Conservation (phyloP, 2,888 invertebrate species). For the Thyatira batis region DNA sequence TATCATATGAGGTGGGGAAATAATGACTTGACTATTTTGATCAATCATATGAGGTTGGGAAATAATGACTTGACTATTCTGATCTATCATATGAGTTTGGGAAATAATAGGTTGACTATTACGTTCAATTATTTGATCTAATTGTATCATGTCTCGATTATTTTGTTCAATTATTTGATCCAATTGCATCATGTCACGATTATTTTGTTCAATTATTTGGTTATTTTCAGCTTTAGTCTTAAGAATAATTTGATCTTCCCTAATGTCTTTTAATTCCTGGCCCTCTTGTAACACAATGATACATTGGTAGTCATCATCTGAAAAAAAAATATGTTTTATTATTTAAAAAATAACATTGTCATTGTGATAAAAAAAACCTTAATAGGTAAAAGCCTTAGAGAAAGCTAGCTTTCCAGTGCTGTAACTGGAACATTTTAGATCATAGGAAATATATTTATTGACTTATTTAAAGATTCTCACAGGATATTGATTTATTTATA, state of each 20-base stretch:
- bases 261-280: conserved; percentile 47
- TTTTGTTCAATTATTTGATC: too few species aligned
- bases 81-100: background rate
- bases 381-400: too few species aligned
- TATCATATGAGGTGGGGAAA: background rate
- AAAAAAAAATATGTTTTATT: conserved; percentile 20
- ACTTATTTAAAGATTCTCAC: too few species aligned
- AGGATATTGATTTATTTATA: too few species aligned
- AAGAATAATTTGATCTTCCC: conserved; percentile 47
- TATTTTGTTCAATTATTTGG: too few species aligned
- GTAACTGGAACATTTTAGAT: too few species aligned
- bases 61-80: background rate
- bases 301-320: conserved; percentile 75
- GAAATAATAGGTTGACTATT: background rate
- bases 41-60: background rate
- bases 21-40: background rate
- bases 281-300: conserved; percentile 74
- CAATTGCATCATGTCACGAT: background rate
- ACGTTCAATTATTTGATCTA: background rate
- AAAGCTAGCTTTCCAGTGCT: too few species aligned
- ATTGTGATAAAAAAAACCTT: conserved; percentile 2
- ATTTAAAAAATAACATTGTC: background rate
- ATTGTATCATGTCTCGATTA: too few species aligned
- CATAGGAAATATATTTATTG: too few species aligned
- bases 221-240: too few species aligned